A percentile compares a stretch with the other conserved stretches of the same genome.
phyloP scores from a whole-genome alignment of 1,140 invertebrate species.

The Phymorhynchus buccinoides region DNA sequence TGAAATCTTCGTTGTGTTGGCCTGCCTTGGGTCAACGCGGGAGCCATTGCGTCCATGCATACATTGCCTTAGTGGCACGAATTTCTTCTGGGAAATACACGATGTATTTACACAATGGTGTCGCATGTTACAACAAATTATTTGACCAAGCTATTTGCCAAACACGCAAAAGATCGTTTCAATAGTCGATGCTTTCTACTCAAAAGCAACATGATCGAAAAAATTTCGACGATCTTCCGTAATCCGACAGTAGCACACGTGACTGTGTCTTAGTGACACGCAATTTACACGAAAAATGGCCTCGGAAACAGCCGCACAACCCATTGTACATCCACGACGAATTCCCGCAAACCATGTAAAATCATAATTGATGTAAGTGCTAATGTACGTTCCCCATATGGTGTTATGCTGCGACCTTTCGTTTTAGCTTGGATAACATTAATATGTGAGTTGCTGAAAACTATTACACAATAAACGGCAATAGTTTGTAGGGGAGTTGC shows the following conservation, averaged over 20 bases:
- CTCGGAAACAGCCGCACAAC: no score
- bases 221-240: constrained; percentile 27
- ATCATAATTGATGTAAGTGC: neutral
- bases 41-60: constrained; percentile 70
- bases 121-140: no score
- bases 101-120: constrained; percentile 9
- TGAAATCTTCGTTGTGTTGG: constrained; percentile 61
- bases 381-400: neutral
- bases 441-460: neutral
- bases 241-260: constrained; percentile 25
- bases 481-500: constrained; percentile 27
- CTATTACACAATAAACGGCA: constrained; percentile 1
- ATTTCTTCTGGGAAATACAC: constrained; percentile 59
- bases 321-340: no score
- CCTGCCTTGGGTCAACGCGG: constrained; percentile 68
- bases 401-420: neutral
- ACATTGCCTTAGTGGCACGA: constrained; percentile 69
- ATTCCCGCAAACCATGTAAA: no score
- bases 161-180: no score
- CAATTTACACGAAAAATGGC: constrained; percentile 29
- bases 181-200: no score
- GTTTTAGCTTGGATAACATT: no score
- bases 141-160: no score
- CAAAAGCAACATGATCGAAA: constrained; percentile 20
- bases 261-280: constrained; percentile 33